phyloP scores from a whole-genome alignment of 2,797 vertebrate genomes.

The Gambelia wislizenii region DNA sequence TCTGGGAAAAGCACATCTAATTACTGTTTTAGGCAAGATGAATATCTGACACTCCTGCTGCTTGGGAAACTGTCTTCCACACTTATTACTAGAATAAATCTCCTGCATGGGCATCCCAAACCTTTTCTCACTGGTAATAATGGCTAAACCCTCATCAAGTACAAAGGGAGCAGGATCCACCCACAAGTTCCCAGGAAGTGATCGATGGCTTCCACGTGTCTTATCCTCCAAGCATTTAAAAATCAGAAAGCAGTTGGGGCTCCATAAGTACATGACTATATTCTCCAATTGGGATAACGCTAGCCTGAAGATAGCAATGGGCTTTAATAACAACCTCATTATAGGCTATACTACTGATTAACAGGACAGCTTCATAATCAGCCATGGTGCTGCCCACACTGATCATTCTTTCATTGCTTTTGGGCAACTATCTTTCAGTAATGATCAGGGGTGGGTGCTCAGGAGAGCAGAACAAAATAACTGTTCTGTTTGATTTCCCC shows the following conservation, averaged over 20 bases:
- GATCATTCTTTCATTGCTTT: conserved; percentile 1
- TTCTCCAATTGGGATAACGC: conserved; percentile 23
- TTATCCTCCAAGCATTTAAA: conserved; percentile 26
- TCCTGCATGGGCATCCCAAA: neutral
- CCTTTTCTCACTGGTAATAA: conserved; percentile 1
- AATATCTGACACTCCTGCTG: neutral
- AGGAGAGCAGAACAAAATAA: neutral
- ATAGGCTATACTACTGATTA: neutral
- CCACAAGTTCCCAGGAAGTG: neutral
- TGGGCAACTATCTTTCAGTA: neutral
- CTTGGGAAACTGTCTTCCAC: conserved; percentile 18
- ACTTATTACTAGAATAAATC: conserved; percentile 44
- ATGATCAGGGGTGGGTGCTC: neutral
- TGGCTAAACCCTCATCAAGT: neutral
- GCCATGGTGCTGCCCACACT: neutral
- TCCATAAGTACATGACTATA: conserved; percentile 1
- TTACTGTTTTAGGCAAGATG: conserved; percentile 21
- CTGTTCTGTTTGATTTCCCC: neutral
- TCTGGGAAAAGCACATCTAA: neutral
- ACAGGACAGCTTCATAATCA: conserved; percentile 13
- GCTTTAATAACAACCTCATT: conserved; percentile 33
- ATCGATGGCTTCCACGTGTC: conserved; percentile 11
- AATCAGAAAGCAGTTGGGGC: neutral
- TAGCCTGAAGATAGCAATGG: conserved; percentile 20
- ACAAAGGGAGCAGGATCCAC: conserved; percentile 2